Base-by-base conservation (phyloP, 2,113 vertebrate species). In the Sardina pilchardus region DNA sequence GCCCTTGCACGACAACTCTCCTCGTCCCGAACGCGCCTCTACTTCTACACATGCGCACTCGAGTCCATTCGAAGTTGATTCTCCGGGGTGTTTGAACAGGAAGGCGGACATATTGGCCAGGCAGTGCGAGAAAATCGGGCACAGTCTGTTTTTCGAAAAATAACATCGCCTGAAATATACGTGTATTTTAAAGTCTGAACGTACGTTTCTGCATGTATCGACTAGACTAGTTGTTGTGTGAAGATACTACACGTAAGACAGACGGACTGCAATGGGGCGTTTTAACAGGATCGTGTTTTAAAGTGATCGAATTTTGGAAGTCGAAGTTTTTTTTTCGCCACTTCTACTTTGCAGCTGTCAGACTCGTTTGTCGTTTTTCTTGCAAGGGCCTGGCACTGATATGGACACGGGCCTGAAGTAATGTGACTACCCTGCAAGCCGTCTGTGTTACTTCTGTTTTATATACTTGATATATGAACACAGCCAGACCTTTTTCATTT, bases 61-160 rank as follows among this genome's bases (percentile, higher is more conserved):
- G 1, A 26, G 19, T 84, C 89, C 71, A 84, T 92, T 94, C 90
- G 90, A 92, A 94, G 92, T 91, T 30, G 87, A 90, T 91, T 85
- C 92, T 94, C 90, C 85, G 85, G 90, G 87, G 89, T 94, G 95
- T 97, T 97, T 96, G 96, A 97, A 97, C 96, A 97, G 97, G 97
- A 97, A 97, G 96, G 96, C 96, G 96, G 97, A 97, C 97, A 97
- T 97, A 94, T 97, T 98, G 95, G 94, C 90, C 92, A 88, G 91
- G 87, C 93, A 90, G 93, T 90, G 92, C 91, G 92, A 94, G 93
- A 94, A 92, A 93, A 92, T 94, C 90, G 88, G 93, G 91, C 92
- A 93, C 85, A 91, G 93, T 93, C 90, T 91, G 87, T 90, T 91
- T 90, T 88, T 90, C 82, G 75, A 87, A 42, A 81, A 48, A 59